Conservation (phyloP, 2,113 vertebrate species). For the Rhinopithecus roxellana region DNA sequence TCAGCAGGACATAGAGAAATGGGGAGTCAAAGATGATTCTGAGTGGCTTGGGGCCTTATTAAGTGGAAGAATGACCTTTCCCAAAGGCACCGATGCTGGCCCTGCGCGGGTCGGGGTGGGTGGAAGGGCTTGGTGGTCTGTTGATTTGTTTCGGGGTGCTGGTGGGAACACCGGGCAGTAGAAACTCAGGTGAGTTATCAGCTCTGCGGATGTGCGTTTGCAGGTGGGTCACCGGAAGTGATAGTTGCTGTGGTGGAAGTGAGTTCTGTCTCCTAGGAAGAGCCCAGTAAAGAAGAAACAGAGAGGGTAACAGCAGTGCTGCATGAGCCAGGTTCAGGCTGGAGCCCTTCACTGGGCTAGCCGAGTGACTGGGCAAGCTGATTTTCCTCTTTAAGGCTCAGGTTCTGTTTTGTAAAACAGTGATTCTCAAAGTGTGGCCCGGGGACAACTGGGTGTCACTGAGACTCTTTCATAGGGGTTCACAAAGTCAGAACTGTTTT, state of each 20-base stretch:
- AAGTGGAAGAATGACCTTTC: neutral
- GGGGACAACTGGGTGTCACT: neutral
- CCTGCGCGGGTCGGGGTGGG: neutral
- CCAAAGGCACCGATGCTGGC: neutral
- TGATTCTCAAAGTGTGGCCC: neutral
- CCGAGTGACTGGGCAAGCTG: neutral
- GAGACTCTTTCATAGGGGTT: neutral
- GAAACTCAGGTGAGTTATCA: neutral
- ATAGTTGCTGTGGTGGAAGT: neutral
- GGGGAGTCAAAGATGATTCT: neutral
- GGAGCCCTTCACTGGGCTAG: neutral
- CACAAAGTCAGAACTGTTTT: neutral
- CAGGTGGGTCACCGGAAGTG: neutral
- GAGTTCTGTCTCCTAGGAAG: neutral
- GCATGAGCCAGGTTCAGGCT: neutral
- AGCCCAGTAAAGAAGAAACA: neutral
- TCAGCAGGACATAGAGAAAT: neutral
- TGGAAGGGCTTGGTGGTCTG: neutral
- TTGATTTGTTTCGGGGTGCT: neutral
- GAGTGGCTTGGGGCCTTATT: neutral
- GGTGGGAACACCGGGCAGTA: neutral
- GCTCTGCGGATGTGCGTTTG: neutral
- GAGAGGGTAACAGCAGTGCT: neutral
- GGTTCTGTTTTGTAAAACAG: neutral
- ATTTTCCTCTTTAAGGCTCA: neutral